These are phyloP conservation scores for Dysmachus trigonus DNA, from an alignment of 2,888 invertebrate species.

Conservation along the genomic window DNA sequence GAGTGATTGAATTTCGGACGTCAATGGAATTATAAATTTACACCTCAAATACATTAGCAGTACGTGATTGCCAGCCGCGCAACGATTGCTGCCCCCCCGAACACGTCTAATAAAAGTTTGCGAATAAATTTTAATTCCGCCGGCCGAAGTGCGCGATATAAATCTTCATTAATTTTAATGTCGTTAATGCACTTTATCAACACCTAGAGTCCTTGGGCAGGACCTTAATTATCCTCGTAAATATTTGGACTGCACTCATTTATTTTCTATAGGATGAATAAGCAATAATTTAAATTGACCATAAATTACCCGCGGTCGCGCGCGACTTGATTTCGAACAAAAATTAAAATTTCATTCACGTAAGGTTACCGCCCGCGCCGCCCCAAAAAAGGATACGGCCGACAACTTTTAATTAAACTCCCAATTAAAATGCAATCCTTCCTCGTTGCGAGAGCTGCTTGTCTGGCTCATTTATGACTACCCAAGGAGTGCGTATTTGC, in stretches of 20 bases:
- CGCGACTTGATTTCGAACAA: background rate
- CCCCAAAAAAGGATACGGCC: constrained; percentile 3
- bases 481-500: constrained; percentile 42
- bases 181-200: constrained; percentile 26
- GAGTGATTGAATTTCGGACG: constrained; percentile 31
- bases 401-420: constrained; percentile 37
- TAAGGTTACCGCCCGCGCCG: background rate
- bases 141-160: background rate
- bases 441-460: constrained; percentile 27
- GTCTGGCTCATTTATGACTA: constrained; percentile 39
- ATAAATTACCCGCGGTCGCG: constrained; percentile 8
- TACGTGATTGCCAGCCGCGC: background rate
- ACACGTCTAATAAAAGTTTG: constrained; percentile 3
- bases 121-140: constrained; percentile 25
- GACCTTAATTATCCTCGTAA: constrained; percentile 5
- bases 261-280: background rate
- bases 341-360: constrained; percentile 29
- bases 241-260: constrained; percentile 23
- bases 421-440: constrained; percentile 43
- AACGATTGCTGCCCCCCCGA: background rate
- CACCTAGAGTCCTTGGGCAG: background rate
- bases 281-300: constrained; percentile 22
- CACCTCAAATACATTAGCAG: constrained; percentile 15
- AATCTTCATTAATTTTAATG: constrained; percentile 26
- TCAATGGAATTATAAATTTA: constrained; percentile 36